A percentile compares a stretch with the other conserved stretches of the same genome.
These are phyloP conservation scores for Catocala fraxini DNA, from an alignment of 2,888 invertebrate genomes.

Conservation along the genomic window DNA sequence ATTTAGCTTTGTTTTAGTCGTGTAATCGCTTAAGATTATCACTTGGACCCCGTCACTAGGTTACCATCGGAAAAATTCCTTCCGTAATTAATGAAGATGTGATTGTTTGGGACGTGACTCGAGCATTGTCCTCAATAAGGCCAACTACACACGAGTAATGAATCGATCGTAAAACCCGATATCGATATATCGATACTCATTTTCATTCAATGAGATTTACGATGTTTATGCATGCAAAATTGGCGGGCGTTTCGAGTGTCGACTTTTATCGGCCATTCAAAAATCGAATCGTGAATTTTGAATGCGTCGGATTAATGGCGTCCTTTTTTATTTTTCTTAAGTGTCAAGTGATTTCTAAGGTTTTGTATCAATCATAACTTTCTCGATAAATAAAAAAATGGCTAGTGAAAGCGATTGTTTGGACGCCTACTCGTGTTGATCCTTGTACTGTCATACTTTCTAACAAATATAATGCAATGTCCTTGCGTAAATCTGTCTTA, in stretches of 20 bases:
- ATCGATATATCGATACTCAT: conserved; percentile 79
- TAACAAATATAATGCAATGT: conserved; percentile 22
- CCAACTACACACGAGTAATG: conserved; percentile 69
- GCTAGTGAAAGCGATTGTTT: conserved; percentile 30
- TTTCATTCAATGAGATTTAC: conserved; percentile 83
- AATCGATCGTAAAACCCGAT: conserved; percentile 74
- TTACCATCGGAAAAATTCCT: conserved; percentile 71
- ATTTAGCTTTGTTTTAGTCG: too few species aligned
- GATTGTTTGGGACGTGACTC: conserved; percentile 58
- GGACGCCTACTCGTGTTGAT: conserved; percentile 18
- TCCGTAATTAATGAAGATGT: conserved; percentile 85
- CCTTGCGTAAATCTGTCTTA: conserved; percentile 12
- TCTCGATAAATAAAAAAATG: conserved; percentile 36
- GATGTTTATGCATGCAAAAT: conserved; percentile 82
- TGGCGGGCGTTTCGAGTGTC: conserved; percentile 78
- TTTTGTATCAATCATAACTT: conserved; percentile 45
- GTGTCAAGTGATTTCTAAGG: conserved; percentile 57
- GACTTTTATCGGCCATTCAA: conserved; percentile 82
- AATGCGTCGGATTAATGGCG: conserved; percentile 71
- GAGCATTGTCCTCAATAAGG: conserved; percentile 76
- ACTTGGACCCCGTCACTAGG: conserved; percentile 54
- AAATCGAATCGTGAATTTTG: conserved; percentile 61
- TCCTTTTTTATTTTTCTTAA: conserved; percentile 60
- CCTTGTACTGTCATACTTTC: conserved; percentile 30
- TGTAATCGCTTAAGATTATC: conserved; percentile 48